Base-by-base conservation (phyloP, 30 jellyfish, hydroid and myxozoan genomes). In the Hydra vulgaris region DNA sequence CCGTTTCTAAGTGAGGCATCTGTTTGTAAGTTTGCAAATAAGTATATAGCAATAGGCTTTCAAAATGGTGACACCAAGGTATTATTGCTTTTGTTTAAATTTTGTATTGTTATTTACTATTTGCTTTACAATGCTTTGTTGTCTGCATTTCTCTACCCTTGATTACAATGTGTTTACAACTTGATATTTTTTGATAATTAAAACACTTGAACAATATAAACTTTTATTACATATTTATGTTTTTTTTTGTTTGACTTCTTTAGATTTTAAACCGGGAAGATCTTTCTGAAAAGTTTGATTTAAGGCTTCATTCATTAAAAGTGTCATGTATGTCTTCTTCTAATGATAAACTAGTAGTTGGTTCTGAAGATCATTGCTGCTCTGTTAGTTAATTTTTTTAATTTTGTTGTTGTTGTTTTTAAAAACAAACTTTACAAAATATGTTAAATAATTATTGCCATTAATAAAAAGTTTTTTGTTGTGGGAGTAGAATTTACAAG, bases 21-120 rank as follows among this genome's bases (percentile, higher is more conserved):
- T 54, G 61, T 79, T 22, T 87, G 96, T 55, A 78, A 70, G 75
- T 61, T 87, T 53, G 25, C 79, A 18, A 72, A 67, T 20, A 81
- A 82, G 52, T 54, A 24, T 66, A 53, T 82, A 26, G 72, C 82
- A 18, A 88, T 78, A 25, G 96, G 96, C 0, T 78, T 87, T 4
- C 56, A 54, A 53, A 83, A 84, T 7, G 96, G 96, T 12, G 81
- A 72, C 19, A 52, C 81, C 70, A 81, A 80, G 83, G 96, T 87
- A 71, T 40, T 40, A 40, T 3, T 40, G 5, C 12, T 40, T 40
- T 40, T 40, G 12, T 40, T 40, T 5, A 12, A 40, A 3, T 40
- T 40, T 40, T 40, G 61, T n/a, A n/a, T n/a, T n/a, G 61, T 40
- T 3, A 5, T 40, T 40, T 40, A 40, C 12, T 40, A 3, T 40